phyloP scores from a whole-genome alignment of 2,797 vertebrate genomes.

The Chloroceryle amazona region DNA sequence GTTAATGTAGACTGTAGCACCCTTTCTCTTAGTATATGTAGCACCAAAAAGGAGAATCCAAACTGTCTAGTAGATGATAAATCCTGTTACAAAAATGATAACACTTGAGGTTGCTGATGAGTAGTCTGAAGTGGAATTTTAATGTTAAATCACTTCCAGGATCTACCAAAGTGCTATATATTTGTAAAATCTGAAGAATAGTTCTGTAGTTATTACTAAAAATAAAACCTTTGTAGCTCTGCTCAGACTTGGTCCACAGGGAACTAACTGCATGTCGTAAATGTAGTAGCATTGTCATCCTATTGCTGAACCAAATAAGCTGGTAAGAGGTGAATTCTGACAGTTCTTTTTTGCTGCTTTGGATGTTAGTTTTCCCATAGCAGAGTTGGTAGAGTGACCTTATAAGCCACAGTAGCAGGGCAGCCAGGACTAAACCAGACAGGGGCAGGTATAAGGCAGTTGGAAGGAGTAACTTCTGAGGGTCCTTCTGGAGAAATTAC shows the following conservation, averaged over 20 bases:
- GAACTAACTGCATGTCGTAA: neutral
- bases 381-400: neutral
- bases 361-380: neutral
- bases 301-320: neutral
- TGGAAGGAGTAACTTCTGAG: neutral
- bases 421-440: neutral
- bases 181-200: neutral
- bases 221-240: neutral
- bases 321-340: neutral
- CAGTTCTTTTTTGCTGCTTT: neutral
- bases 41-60: neutral
- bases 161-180: neutral
- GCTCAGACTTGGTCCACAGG: neutral
- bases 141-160: neutral
- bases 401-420: neutral
- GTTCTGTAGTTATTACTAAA: neutral
- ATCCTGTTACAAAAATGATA: neutral
- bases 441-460: neutral
- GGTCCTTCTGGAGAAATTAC: neutral
- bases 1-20: neutral
- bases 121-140: neutral
- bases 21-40: neutral
- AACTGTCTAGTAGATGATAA: neutral
- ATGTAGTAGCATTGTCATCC: neutral
- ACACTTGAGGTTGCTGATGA: neutral